Percentiles rank a stretch among this genome's conserved stretches.
Conservation (phyloP, 2,888 invertebrate genomes). For the Carcina quercana region DNA sequence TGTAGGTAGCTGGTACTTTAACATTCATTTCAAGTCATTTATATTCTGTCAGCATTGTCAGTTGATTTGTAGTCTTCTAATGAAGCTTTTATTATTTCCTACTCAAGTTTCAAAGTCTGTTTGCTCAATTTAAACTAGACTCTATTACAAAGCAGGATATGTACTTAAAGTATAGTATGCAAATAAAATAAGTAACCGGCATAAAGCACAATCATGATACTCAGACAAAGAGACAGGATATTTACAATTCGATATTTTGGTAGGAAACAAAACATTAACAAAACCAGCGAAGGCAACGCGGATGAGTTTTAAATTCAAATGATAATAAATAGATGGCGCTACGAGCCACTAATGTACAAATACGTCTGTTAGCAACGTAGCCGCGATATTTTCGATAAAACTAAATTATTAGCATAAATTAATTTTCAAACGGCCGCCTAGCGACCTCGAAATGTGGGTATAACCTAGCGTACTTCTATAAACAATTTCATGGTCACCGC, state of each 20-base stretch:
- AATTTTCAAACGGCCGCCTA: slow-evolving; percentile 30
- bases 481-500: slow-evolving; percentile 54
- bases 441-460: slow-evolving; percentile 36
- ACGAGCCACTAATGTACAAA: slow-evolving; percentile 3
- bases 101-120: too few relatives aligned
- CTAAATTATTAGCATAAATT: slow-evolving; percentile 37
- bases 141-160: too few relatives aligned
- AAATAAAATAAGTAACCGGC: too few relatives aligned
- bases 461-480: slow-evolving; percentile 28
- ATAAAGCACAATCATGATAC: too few relatives aligned
- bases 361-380: not conserved
- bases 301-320: too few relatives aligned
- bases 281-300: too few relatives aligned
- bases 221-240: too few relatives aligned
- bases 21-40: slow-evolving; percentile 42
- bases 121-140: too few relatives aligned
- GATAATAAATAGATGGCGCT: slow-evolving; percentile 29
- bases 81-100: slow-evolving; percentile 40
- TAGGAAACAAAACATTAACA: too few relatives aligned
- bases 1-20: too few relatives aligned
- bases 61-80: slow-evolving; percentile 48
- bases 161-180: too few relatives aligned
- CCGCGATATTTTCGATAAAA: slow-evolving; percentile 26
- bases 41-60: slow-evolving; percentile 32
- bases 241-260: too few relatives aligned